These are phyloP conservation scores for Lithodes maja DNA, from an alignment of 2,888 invertebrate species.

Conservation along the genomic window DNA sequence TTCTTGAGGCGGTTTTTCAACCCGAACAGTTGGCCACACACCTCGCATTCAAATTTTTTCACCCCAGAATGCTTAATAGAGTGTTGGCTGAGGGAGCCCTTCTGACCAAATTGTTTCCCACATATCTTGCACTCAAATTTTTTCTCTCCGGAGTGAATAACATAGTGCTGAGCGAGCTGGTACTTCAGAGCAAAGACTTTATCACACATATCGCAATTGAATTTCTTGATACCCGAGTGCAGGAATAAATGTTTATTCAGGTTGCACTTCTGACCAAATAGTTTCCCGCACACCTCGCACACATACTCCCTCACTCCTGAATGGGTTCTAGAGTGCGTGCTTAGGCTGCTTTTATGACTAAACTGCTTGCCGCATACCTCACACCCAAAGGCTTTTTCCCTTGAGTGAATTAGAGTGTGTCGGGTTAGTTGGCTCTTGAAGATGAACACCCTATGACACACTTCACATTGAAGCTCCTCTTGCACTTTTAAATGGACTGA, in stretches of 20 bases:
- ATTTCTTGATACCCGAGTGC: constrained; percentile 21
- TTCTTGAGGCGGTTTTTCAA: neutral
- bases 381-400: constrained; percentile 16
- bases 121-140: constrained; percentile 31
- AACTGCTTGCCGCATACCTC: constrained; percentile 30
- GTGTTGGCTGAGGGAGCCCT: neutral
- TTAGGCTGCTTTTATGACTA: neutral
- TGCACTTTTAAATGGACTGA: too few relatives aligned
- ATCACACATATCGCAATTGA: constrained; percentile 26
- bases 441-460: too few relatives aligned
- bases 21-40: constrained; percentile 21
- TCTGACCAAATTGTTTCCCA: constrained; percentile 23
- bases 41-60: constrained; percentile 37
- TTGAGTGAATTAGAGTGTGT: constrained; percentile 1
- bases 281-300: constrained; percentile 17
- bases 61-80: constrained; percentile 1
- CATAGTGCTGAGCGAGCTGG: constrained; percentile 12
- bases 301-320: constrained; percentile 4
- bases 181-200: constrained; percentile 26
- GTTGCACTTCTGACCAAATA: constrained; percentile 18
- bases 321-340: neutral
- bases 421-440: neutral
- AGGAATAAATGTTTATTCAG: constrained; percentile 8
- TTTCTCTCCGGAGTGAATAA: constrained; percentile 36
- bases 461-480: too few relatives aligned